A percentile compares a stretch with the other conserved stretches of the same genome.
Conservation (phyloP, 2,888 invertebrate genomes). For the Amphipoea oculea region DNA sequence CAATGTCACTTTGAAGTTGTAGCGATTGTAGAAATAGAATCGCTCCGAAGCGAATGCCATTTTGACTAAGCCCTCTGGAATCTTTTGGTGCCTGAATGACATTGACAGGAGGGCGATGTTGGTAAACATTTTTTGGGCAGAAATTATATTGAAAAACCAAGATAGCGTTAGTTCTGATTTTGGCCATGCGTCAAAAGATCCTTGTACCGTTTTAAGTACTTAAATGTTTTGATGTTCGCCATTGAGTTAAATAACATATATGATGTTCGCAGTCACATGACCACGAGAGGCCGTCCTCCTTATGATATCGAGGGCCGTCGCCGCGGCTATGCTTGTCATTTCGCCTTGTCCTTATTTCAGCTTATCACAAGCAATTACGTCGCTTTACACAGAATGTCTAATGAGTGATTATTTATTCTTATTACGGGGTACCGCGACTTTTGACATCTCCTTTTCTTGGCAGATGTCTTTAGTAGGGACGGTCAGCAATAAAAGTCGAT, state of each 20-base stretch:
- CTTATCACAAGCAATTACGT: slow-evolving; percentile 55
- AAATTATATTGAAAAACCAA: background rate
- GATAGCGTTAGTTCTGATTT: background rate
- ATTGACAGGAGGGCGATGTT: background rate
- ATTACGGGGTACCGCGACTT: slow-evolving; percentile 60
- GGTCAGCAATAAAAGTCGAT: background rate
- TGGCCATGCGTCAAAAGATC: background rate
- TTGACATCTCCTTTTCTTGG: slow-evolving; percentile 55
- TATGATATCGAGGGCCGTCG: slow-evolving; percentile 25
- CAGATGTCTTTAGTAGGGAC: slow-evolving; percentile 13
- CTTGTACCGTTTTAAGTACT: background rate
- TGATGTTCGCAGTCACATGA: slow-evolving; percentile 29
- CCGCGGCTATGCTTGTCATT: slow-evolving; percentile 48
- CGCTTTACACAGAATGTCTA: slow-evolving; percentile 74
- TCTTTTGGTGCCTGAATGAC: background rate
- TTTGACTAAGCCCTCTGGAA: background rate
- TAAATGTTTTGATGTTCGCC: background rate
- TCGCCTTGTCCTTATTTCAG: slow-evolving; percentile 83
- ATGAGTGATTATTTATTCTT: slow-evolving; percentile 67
- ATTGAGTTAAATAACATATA: no score
- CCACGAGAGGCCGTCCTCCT: slow-evolving; percentile 20
- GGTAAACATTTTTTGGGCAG: background rate
- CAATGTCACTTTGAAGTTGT: no score
- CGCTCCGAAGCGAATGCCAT: no score
- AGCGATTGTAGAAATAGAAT: no score